phyloP scores from a whole-genome alignment of 2,888 invertebrate species.

The Drosophila tripunctata region DNA sequence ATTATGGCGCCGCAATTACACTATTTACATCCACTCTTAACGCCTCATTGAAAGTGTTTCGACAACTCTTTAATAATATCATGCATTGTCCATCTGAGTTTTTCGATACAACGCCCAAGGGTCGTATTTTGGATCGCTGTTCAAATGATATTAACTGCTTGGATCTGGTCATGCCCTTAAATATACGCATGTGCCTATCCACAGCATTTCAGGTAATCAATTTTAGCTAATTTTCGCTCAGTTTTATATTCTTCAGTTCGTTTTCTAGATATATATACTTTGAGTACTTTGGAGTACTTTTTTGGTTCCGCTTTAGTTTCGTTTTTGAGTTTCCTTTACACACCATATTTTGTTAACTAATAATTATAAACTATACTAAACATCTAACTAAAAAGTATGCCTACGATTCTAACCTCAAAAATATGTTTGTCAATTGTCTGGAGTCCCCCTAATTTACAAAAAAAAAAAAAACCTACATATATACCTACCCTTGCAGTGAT shows the following conservation, averaged over 20 bases:
- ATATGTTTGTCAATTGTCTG: slow-evolving; percentile 6
- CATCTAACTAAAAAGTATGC: slow-evolving; percentile 6
- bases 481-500: slow-evolving; percentile 62
- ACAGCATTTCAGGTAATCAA: slow-evolving; percentile 83
- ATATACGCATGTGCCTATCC: slow-evolving; percentile 80
- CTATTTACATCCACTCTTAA: slow-evolving; percentile 79
- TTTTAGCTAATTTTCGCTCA: slow-evolving; percentile 7
- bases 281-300: no score
- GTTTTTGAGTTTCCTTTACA: neutral
- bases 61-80: slow-evolving; percentile 85
- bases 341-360: no score
- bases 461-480: no score
- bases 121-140: slow-evolving; percentile 88
- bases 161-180: slow-evolving; percentile 86
- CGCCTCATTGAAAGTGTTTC: slow-evolving; percentile 79
- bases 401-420: slow-evolving; percentile 30
- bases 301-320: no score
- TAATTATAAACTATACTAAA: neutral
- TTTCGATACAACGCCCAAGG: slow-evolving; percentile 88
- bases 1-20: slow-evolving; percentile 81
- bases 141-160: slow-evolving; percentile 86
- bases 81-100: slow-evolving; percentile 86
- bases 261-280: no score
- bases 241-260: neutral
- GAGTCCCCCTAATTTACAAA: neutral